Conservation (phyloP, 2,888 invertebrate species). For the Dromius quadrimaculatus region DNA sequence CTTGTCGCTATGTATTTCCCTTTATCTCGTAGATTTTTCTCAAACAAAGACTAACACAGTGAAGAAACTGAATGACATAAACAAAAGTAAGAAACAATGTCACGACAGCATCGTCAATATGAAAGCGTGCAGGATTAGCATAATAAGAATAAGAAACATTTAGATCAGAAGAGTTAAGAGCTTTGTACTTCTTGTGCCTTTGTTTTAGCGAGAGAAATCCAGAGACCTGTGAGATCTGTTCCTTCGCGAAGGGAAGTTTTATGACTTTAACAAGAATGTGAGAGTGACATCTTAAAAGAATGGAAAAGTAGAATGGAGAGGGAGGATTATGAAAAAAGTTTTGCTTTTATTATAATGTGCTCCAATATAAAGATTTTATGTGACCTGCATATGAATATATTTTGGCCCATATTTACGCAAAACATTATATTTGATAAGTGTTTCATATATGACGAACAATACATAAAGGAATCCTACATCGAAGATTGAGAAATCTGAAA, state of each 20-base stretch:
- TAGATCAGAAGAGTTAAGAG: conserved; percentile 11
- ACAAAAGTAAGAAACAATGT: conserved; percentile 50
- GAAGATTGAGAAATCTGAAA: too few relatives aligned
- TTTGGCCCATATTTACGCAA: too few relatives aligned
- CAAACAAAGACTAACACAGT: too few relatives aligned
- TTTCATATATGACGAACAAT: too few relatives aligned
- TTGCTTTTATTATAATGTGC: conserved; percentile 19
- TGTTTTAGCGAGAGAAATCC: conserved; percentile 9
- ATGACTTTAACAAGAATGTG: conserved; percentile 10
- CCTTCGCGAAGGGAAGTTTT: conserved; percentile 7
- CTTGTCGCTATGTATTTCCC: too few relatives aligned
- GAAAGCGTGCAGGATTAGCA: conserved; percentile 44
- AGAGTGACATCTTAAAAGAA: neutral
- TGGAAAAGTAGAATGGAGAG: neutral
- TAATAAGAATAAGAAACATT: conserved; percentile 46
- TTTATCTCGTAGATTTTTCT: too few relatives aligned
- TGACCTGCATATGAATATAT: too few relatives aligned
- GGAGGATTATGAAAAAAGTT: neutral
- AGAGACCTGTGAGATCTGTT: neutral
- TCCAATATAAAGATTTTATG: too few relatives aligned
- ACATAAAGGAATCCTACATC: too few relatives aligned
- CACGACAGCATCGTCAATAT: conserved; percentile 43
- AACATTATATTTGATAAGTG: too few relatives aligned
- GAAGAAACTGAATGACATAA: too few relatives aligned
- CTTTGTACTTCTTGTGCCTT: neutral